Evolutionary conservation across 2,888 invertebrate genomes (phyloP).

Genomic region (Hirtodrosophila trivittata): DNA sequence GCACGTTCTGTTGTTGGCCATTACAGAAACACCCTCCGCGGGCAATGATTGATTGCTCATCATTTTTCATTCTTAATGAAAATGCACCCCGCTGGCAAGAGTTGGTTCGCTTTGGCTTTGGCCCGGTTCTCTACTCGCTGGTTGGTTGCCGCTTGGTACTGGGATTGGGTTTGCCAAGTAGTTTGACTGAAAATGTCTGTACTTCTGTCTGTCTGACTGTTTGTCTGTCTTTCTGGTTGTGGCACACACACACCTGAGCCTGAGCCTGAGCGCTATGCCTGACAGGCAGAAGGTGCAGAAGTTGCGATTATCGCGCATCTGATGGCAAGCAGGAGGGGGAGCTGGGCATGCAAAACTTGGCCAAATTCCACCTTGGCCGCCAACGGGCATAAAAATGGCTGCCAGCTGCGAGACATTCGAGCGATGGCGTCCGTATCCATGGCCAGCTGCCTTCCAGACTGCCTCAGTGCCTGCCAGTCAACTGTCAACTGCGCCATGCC

Average conservation of each 20-base stretch:
- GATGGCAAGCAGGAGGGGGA: slow-evolving; percentile 7
- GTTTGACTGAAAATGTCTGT: slow-evolving; percentile 37
- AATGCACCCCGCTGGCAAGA: slow-evolving; percentile 84
- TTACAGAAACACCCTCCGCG: slow-evolving; percentile 82
- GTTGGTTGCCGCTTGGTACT: slow-evolving; percentile 23
- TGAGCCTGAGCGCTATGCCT: slow-evolving; percentile 40
- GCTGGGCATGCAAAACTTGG: slow-evolving; percentile 53
- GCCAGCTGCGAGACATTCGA: slow-evolving; percentile 64
- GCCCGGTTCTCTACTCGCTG: slow-evolving; percentile 37
- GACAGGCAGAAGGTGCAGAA: slow-evolving; percentile 72
- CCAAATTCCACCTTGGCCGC: slow-evolving; percentile 66
- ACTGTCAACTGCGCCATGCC: slow-evolving; percentile 72
- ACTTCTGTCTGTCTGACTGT: slow-evolving; percentile 22
- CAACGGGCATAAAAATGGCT: slow-evolving; percentile 76
- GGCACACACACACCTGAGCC: slow-evolving; percentile 64
- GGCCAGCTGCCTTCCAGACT: slow-evolving; percentile 41
- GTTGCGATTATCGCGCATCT: slow-evolving; percentile 73
- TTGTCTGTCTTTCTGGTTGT: slow-evolving; percentile 14
- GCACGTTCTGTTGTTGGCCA: slow-evolving; percentile 36
- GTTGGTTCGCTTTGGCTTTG: slow-evolving; percentile 63
- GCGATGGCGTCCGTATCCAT: slow-evolving; percentile 48
- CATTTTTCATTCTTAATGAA: slow-evolving; percentile 85
- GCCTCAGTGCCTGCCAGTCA: slow-evolving; percentile 63
- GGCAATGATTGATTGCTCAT: slow-evolving; percentile 84
- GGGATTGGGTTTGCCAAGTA: slow-evolving; percentile 36